Percentiles rank a stretch among this genome's conserved stretches.
phyloP scores from a whole-genome alignment of 1,140 invertebrate species.

The Muscidifurax raptorellus region DNA sequence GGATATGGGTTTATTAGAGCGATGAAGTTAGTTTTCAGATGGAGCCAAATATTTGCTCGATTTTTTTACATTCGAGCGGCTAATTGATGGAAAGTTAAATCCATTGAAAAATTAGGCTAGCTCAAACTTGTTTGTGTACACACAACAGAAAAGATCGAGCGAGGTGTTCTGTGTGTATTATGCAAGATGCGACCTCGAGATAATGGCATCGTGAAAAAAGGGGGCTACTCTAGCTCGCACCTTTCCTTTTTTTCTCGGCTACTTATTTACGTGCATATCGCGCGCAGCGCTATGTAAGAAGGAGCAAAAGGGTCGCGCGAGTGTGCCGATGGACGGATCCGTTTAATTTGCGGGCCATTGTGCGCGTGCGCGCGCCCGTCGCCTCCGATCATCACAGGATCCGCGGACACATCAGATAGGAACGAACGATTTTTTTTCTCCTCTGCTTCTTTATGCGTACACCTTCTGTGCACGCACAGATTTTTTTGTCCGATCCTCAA shows the following conservation, averaged over 20 bases:
- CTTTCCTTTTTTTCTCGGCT: slow-evolving; percentile 21
- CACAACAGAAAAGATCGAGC: slow-evolving; percentile 6
- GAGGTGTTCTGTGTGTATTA: background rate
- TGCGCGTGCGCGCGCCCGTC: slow-evolving; percentile 25
- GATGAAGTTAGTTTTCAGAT: background rate
- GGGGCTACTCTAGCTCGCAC: background rate
- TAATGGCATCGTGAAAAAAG: background rate
- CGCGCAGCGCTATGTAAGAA: background rate
- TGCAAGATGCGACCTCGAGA: background rate
- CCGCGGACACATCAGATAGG: slow-evolving; percentile 26
- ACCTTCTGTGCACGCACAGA: background rate
- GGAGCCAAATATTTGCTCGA: background rate
- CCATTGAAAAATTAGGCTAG: no score
- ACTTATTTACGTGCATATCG: background rate
- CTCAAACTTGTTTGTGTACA: background rate
- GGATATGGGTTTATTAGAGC: background rate
- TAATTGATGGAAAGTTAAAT: no score
- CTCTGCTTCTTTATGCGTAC: background rate
- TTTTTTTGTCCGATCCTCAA: background rate
- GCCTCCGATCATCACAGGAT: slow-evolving; percentile 26
- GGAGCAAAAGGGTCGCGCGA: slow-evolving; percentile 15
- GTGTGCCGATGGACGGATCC: slow-evolving; percentile 31
- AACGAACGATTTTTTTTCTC: background rate
- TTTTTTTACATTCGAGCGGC: background rate
- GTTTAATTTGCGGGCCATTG: slow-evolving; percentile 45